Percentiles rank a stretch among this genome's conserved stretches.
These are phyloP conservation scores for Agrochola litura DNA, from an alignment of 2,888 invertebrate species.

Conservation along the genomic window DNA sequence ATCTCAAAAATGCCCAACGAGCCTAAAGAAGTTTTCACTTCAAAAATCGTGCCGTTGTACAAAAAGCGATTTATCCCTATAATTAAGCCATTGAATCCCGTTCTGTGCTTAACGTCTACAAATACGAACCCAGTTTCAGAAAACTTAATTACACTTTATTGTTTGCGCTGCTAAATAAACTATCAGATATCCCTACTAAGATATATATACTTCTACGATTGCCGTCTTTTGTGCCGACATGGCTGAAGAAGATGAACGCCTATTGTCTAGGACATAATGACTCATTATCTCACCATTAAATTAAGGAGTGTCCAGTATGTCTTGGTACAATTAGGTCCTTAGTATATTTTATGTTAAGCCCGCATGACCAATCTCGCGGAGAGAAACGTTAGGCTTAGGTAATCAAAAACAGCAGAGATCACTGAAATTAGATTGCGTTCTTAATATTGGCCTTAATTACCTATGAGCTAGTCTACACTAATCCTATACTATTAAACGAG, in stretches of 20 bases:
- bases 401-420: neutral
- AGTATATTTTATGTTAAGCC: neutral
- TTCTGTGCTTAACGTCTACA: neutral
- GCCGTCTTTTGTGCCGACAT: slow-evolving; percentile 23
- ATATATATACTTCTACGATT: neutral
- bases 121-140: neutral
- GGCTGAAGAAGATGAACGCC: slow-evolving; percentile 9
- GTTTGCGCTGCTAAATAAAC: slow-evolving; percentile 15
- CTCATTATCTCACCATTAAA: slow-evolving; percentile 35
- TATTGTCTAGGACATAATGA: slow-evolving; percentile 45
- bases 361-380: slow-evolving; percentile 1
- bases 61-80: neutral
- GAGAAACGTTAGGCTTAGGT: neutral
- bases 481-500: no score
- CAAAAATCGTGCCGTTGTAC: no score
- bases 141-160: slow-evolving; percentile 4
- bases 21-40: no score
- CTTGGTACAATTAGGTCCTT: neutral
- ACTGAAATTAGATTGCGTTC: neutral
- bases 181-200: slow-evolving; percentile 6
- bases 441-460: slow-evolving; percentile 6
- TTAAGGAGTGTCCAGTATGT: neutral
- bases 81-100: neutral
- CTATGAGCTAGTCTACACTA: no score
- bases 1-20: no score